A percentile compares a stretch with the other conserved stretches of the same genome.
phyloP scores from a whole-genome alignment of 2,797 vertebrate genomes.

The Pangasius macronema region DNA sequence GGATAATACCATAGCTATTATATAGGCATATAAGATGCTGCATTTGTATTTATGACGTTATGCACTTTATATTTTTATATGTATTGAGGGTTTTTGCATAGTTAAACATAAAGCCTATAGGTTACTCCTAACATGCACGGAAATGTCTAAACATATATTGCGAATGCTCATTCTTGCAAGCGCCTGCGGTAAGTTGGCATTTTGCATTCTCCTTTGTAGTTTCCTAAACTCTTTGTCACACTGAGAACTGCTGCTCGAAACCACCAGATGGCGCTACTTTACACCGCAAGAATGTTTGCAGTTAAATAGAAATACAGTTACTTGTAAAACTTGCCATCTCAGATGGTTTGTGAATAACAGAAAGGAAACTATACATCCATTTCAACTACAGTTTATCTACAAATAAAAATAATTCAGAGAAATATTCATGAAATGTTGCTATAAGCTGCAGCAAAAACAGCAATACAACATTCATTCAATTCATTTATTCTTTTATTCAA shows the following conservation, averaged over 20 bases:
- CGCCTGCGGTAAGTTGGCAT: background rate
- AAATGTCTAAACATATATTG: background rate
- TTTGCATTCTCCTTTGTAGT: background rate
- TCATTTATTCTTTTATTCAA: background rate
- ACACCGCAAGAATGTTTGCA: background rate
- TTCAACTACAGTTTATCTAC: background rate
- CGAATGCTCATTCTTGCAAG: background rate
- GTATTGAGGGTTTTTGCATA: background rate
- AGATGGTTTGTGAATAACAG: background rate
- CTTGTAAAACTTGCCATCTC: background rate
- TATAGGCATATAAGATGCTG: background rate
- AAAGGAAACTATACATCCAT: background rate
- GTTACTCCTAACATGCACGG: background rate
- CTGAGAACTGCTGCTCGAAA: background rate
- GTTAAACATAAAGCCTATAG: background rate
- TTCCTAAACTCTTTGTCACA: background rate
- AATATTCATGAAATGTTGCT: background rate
- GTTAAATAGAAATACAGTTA: background rate
- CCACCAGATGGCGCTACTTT: conserved; percentile 8
- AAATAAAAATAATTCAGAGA: background rate
- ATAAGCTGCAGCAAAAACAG: background rate
- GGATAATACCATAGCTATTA: background rate
- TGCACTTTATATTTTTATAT: background rate
- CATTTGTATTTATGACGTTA: background rate
- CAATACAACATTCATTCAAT: background rate